Evolutionary conservation across 2,797 vertebrate genomes (phyloP).

Genomic region (Rhinophrynus dorsalis): DNA sequence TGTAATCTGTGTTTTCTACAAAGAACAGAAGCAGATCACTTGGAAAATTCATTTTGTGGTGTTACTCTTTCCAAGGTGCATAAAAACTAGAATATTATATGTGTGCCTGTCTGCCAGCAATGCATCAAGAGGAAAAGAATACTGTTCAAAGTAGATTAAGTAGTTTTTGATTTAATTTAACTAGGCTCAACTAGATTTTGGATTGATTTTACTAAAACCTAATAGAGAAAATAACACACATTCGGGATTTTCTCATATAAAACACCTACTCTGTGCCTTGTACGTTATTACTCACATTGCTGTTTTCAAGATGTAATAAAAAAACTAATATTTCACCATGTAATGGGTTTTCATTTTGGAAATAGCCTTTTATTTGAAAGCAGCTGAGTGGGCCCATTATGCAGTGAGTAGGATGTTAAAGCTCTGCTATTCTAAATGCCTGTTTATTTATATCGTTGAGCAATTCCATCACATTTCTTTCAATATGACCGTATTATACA

Average conservation of each 20-base stretch:
- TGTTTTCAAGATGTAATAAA: slow-evolving; percentile 65
- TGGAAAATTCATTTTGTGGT: slow-evolving; percentile 53
- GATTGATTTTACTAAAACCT: slow-evolving; percentile 68
- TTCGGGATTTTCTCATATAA: slow-evolving; percentile 53
- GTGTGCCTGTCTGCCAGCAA: slow-evolving; percentile 60
- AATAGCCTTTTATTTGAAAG: slow-evolving; percentile 51
- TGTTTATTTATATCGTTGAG: slow-evolving; percentile 53
- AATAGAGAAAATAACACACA: slow-evolving; percentile 58
- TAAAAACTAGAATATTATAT: slow-evolving; percentile 61
- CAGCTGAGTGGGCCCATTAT: slow-evolving; percentile 47
- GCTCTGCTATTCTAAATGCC: slow-evolving; percentile 35
- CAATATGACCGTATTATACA: slow-evolving; percentile 23
- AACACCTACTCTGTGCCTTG: slow-evolving; percentile 58
- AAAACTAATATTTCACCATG: slow-evolving; percentile 61
- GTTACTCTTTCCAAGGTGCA: slow-evolving; percentile 51
- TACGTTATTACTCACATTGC: slow-evolving; percentile 57
- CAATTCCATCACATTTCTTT: slow-evolving; percentile 12
- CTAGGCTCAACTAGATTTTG: slow-evolving; percentile 64
- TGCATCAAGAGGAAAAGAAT: slow-evolving; percentile 54
- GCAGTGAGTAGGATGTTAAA: slow-evolving; percentile 29
- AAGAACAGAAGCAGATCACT: slow-evolving; percentile 43
- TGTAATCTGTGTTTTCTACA: slow-evolving; percentile 54
- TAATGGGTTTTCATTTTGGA: slow-evolving; percentile 50
- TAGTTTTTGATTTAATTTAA: slow-evolving; percentile 73
- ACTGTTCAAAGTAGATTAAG: slow-evolving; percentile 69